Conservation (phyloP, 2,797 vertebrate genomes). For the Pipistrellus kuhlii region DNA sequence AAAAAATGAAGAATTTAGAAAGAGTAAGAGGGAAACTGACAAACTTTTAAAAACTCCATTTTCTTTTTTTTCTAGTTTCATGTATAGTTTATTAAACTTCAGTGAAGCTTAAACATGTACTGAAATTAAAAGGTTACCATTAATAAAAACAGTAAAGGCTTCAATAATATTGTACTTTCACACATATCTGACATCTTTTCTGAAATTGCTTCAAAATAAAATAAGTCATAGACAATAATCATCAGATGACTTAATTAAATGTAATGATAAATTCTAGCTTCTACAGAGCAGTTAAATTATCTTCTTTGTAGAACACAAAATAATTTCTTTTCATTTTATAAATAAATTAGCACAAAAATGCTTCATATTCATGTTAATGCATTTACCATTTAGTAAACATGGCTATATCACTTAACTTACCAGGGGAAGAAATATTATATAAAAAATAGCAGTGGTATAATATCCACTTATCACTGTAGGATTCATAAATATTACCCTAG, state of each 20-base stretch:
- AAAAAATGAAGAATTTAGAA: background rate
- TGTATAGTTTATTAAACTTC: slow-evolving; percentile 41
- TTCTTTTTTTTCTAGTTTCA: background rate
- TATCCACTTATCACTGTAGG: background rate
- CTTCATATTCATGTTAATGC: background rate
- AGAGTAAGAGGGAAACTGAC: background rate
- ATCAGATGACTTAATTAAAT: slow-evolving; percentile 72
- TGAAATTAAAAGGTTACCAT: slow-evolving; percentile 63
- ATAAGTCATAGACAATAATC: slow-evolving; percentile 68
- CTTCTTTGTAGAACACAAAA: slow-evolving; percentile 55
- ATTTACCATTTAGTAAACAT: background rate
- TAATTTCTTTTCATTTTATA: slow-evolving; percentile 20
- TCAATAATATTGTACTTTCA: slow-evolving; percentile 50
- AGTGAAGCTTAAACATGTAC: slow-evolving; percentile 37
- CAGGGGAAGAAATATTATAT: background rate
- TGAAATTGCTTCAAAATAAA: slow-evolving; percentile 66
- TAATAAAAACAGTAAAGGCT: slow-evolving; percentile 62
- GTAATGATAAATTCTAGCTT: slow-evolving; percentile 57
- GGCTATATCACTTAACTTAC: background rate
- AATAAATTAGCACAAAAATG: slow-evolving; percentile 55
- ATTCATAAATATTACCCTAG: background rate
- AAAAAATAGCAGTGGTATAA: background rate
- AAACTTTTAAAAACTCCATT: slow-evolving; percentile 32
- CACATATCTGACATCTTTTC: slow-evolving; percentile 66
- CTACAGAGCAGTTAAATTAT: slow-evolving; percentile 65